phyloP scores from a whole-genome alignment of 2,888 invertebrate species.

The Agrenia bidenticulata region DNA sequence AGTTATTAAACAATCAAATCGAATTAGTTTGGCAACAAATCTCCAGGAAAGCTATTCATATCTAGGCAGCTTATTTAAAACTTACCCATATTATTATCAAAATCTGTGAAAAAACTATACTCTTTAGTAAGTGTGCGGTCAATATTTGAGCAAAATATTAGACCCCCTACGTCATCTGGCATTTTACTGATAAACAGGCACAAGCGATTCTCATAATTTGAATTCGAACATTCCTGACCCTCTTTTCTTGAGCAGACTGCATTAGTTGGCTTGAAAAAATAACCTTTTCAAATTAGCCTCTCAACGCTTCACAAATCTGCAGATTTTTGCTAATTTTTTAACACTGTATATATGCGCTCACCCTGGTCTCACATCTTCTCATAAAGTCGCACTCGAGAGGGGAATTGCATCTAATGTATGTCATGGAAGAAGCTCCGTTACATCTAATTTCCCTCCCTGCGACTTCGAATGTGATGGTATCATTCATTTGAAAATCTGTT shows the following conservation, averaged over 20 bases:
- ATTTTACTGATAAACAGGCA: not conserved
- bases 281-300: no score
- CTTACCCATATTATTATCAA: not conserved
- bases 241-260: not conserved
- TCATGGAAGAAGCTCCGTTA: conserved; percentile 6
- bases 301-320: no score
- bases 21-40: no score
- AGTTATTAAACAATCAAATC: no score
- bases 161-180: not conserved
- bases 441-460: not conserved
- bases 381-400: conserved; percentile 12
- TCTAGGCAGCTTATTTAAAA: no score
- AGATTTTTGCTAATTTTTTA: no score
- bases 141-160: not conserved
- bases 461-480: no score
- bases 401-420: not conserved
- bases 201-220: no score
- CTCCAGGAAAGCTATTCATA: no score
- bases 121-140: not conserved
- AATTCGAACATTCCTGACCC: not conserved
- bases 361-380: not conserved
- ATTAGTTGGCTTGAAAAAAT: not conserved
- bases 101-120: not conserved
- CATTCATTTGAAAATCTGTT: no score
- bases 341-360: no score